Conservation (phyloP, 2,888 invertebrate species). For the Drosophila siamana region DNA sequence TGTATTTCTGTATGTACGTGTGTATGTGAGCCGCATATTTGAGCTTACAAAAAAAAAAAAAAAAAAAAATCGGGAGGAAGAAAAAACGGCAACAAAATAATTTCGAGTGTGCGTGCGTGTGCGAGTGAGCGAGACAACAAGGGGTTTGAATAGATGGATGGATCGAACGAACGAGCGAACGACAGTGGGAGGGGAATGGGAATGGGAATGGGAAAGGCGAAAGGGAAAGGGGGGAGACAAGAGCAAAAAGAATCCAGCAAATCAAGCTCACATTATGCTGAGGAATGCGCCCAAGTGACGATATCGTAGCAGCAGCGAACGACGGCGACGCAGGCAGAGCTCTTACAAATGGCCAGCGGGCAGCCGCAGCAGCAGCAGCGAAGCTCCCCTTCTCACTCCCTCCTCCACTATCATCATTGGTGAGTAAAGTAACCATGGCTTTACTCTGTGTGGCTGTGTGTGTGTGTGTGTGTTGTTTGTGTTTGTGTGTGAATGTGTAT, state of each 20-base stretch:
- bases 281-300: conserved; percentile 85
- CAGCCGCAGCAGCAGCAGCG: conserved; percentile 34
- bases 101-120: conserved; percentile 63
- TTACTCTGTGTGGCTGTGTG: conserved; percentile 18
- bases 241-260: conserved; percentile 83
- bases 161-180: conserved; percentile 12
- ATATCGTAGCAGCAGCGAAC: conserved; percentile 82
- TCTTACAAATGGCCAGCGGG: conserved; percentile 73
- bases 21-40: conserved; percentile 69
- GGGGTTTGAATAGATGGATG: conserved; percentile 35
- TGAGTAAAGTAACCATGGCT: conserved; percentile 37
- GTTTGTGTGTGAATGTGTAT: conserved; percentile 30
- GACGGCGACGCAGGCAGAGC: conserved; percentile 49
- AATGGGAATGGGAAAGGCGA: neutral
- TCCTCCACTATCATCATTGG: neutral
- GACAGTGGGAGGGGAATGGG: conserved; percentile 20
- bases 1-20: conserved; percentile 13
- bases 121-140: conserved; percentile 29
- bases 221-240: conserved; percentile 24
- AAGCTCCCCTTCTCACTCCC: conserved; percentile 4
- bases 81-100: conserved; percentile 76
- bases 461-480: conserved; percentile 16
- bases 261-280: conserved; percentile 84
- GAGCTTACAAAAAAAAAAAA: conserved; percentile 49
- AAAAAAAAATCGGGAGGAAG: conserved; percentile 41